Evolutionary conservation across 2,888 invertebrate genomes (phyloP).

Genomic region (Camptogramma bilineatum): DNA sequence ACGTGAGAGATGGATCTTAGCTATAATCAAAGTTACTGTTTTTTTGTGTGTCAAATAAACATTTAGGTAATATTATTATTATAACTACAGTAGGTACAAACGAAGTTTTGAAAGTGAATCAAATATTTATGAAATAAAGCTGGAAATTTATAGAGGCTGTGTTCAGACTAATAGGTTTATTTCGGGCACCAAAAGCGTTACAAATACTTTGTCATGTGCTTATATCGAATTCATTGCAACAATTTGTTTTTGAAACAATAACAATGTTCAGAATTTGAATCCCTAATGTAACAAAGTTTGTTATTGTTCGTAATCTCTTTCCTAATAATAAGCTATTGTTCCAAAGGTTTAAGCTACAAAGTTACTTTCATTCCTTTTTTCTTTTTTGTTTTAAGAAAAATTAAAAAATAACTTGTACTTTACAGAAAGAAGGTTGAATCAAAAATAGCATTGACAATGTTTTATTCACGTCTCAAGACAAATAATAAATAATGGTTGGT

Average conservation of each 20-base stretch:
- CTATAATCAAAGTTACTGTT: no score
- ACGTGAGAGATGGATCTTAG: no score
- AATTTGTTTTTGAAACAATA: slow-evolving; percentile 2
- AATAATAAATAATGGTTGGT: no score
- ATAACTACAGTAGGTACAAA: no score
- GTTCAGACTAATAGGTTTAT: neutral
- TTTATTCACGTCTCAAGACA: no score
- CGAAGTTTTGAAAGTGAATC: neutral
- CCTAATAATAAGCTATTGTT: slow-evolving; percentile 16
- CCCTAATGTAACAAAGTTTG: slow-evolving; percentile 6
- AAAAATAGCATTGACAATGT: neutral
- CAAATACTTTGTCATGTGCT: neutral
- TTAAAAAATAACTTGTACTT: neutral
- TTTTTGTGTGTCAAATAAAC: no score
- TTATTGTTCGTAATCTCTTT: slow-evolving; percentile 20
- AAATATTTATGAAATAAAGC: neutral
- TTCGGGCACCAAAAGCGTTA: neutral
- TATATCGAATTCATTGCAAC: neutral
- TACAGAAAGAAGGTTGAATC: neutral
- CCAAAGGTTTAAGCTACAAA: neutral
- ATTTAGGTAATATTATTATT: no score
- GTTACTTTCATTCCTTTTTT: slow-evolving; percentile 6
- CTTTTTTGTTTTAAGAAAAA: neutral
- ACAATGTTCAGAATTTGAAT: neutral
- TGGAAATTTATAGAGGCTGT: neutral